Evolutionary conservation across 2,113 vertebrate genomes (phyloP).

Genomic region (Ictidomys tridecemlineatus): DNA sequence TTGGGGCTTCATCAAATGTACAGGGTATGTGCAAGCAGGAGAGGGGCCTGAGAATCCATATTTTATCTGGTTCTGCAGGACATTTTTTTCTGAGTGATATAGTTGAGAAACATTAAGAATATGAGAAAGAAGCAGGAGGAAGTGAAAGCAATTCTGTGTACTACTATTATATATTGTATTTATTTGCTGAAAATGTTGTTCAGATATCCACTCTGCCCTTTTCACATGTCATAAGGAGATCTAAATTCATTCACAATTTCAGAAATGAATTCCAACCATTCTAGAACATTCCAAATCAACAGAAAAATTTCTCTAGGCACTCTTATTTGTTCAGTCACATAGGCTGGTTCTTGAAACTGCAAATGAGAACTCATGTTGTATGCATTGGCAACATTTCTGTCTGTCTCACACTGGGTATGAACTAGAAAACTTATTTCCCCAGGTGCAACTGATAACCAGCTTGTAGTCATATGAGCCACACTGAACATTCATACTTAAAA

Average conservation of each 20-base stretch:
- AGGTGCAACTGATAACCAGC: background rate
- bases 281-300: background rate
- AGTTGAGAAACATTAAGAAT: background rate
- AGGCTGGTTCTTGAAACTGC: no score
- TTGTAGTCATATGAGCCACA: background rate
- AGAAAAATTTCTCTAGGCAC: background rate
- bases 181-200: no score
- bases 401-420: background rate
- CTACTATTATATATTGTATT: no score
- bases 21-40: background rate
- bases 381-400: background rate
- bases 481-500: background rate
- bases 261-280: background rate
- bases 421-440: background rate
- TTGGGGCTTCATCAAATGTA: background rate
- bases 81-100: background rate
- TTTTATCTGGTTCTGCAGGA: background rate
- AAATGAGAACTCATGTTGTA: background rate
- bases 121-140: background rate
- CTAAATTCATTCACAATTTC: background rate
- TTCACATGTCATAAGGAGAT: no score
- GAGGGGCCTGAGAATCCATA: background rate
- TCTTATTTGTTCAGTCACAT: background rate
- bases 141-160: background rate
- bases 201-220: no score